A percentile compares a stretch with the other conserved stretches of the same genome.
Conservation (phyloP, 1,140 invertebrate species). For the Drosophila funebris region DNA sequence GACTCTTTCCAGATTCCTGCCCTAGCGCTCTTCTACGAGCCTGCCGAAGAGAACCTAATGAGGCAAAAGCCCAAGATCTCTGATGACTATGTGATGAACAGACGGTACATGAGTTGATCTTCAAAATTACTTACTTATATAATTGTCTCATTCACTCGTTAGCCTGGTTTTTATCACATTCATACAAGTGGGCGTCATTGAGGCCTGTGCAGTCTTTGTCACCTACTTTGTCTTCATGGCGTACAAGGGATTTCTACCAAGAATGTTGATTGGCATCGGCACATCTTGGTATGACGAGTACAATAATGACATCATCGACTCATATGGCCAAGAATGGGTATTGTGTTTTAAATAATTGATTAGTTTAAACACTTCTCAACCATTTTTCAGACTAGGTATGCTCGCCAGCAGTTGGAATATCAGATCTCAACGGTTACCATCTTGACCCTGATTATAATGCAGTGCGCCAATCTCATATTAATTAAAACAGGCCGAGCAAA, state of each 20-base stretch:
- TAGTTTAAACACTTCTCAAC: background rate
- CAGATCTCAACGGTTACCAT: background rate
- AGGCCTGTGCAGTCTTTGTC: constrained; percentile 41
- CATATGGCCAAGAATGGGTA: constrained; percentile 66
- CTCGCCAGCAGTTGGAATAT: constrained; percentile 21
- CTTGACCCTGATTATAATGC: constrained; percentile 50
- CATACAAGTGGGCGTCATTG: constrained; percentile 46
- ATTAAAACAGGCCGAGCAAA: constrained; percentile 41
- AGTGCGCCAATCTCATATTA: constrained; percentile 47
- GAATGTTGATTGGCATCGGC: constrained; percentile 10
- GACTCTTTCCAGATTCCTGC: constrained; percentile 36
- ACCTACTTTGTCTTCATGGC: constrained; percentile 51
- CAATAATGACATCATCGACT: constrained; percentile 42
- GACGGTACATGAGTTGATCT: constrained; percentile 21
- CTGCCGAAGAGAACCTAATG: constrained; percentile 44
- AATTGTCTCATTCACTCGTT: background rate
- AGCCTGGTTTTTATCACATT: constrained; percentile 48
- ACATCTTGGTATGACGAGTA: constrained; percentile 22
- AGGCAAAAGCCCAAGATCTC: constrained; percentile 40
- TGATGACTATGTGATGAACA: constrained; percentile 50
- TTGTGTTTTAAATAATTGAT: background rate
- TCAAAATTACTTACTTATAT: too few relatives aligned
- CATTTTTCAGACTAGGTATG: constrained; percentile 16
- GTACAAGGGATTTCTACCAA: constrained; percentile 44
- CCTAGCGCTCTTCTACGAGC: constrained; percentile 36